Evolutionary conservation across 2,888 invertebrate species (phyloP).

Genomic region (Volucella inflata): DNA sequence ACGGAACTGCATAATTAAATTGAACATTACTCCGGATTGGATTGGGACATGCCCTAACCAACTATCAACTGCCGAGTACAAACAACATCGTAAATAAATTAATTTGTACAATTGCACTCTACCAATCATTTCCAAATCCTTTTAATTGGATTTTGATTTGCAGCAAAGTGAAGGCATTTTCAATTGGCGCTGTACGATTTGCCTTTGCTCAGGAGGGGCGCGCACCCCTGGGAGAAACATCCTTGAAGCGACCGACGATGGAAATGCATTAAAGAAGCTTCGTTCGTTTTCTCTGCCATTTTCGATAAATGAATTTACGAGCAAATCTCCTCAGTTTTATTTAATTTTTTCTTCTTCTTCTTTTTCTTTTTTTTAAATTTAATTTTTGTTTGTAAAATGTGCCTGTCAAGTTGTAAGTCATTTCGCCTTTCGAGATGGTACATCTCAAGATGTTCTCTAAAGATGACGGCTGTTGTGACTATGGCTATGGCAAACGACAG

Average conservation of each 20-base stretch:
- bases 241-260: slow-evolving; percentile 51
- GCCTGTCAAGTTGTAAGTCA: slow-evolving; percentile 54
- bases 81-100: slow-evolving; percentile 25
- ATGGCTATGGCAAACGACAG: neutral
- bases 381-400: slow-evolving; percentile 32
- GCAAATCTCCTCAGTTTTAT: too few relatives aligned
- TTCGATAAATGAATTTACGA: slow-evolving; percentile 49
- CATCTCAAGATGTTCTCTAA: neutral
- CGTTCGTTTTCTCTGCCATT: slow-evolving; percentile 38
- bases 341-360: too few relatives aligned
- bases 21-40: slow-evolving; percentile 37
- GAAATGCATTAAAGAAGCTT: slow-evolving; percentile 62
- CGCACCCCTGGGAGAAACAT: slow-evolving; percentile 5
- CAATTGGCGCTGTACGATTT: neutral
- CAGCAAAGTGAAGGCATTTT: slow-evolving; percentile 16
- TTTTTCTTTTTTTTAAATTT: slow-evolving; percentile 16
- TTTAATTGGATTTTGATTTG: slow-evolving; percentile 59
- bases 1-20: slow-evolving; percentile 30
- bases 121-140: slow-evolving; percentile 42
- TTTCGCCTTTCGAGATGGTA: slow-evolving; percentile 16
- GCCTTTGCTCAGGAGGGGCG: neutral
- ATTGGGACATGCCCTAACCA: neutral
- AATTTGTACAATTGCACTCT: slow-evolving; percentile 29
- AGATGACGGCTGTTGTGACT: slow-evolving; percentile 15
- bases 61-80: neutral